Evolutionary conservation across 2,888 invertebrate species (phyloP), one percentile per base, ranked within the genome.

Genomic region (Thecocarcelia acutangulata): DNA sequence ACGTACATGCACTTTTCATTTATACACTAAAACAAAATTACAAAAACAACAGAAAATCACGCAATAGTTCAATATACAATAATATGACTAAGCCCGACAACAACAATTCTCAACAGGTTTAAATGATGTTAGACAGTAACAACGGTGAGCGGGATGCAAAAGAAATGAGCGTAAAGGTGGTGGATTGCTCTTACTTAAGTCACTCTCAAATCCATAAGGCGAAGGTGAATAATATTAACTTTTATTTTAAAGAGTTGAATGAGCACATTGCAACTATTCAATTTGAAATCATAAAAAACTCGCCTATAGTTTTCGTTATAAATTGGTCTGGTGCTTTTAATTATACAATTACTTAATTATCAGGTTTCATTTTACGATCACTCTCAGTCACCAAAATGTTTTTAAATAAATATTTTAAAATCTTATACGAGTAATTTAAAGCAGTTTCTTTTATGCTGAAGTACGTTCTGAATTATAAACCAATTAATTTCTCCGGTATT

Each of bases 1-100:
- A 66, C 42, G 50, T 70, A 46, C 37, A 50, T 76, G 69, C 76
- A 63, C 61, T 58, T 69, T 69, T 75, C 40, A 12, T 70, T 52
- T 73, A 33, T 50, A 61, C 59, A 73, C 28, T 24, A 52, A 59
- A 74, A 48, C 17, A 24, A 59, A 59, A 24, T 40, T 5, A 50
- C 17, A 59, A 42, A n/a, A 66, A 48, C 19, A 66, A 56, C 13
- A 52, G 70, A 70, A 63, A 74, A 78, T 66, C 82, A 82, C 70
- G 82, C 82, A 82, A 82, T 46, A 74, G 77, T 74, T 82, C 58
- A 74, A 61, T 70, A 75, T 21, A 58, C 52, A 50, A 72, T 59
- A 74, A 63, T 33, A 78, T 82, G 70, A 74, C 74, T 66, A 74
- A 78, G 50, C 50, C 50, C 40, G 44, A 37, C 63, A 24, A 21